A percentile compares a stretch with the other conserved stretches of the same genome.
phyloP scores from a whole-genome alignment of 2,888 invertebrate species.

The Drosophila mimica region DNA sequence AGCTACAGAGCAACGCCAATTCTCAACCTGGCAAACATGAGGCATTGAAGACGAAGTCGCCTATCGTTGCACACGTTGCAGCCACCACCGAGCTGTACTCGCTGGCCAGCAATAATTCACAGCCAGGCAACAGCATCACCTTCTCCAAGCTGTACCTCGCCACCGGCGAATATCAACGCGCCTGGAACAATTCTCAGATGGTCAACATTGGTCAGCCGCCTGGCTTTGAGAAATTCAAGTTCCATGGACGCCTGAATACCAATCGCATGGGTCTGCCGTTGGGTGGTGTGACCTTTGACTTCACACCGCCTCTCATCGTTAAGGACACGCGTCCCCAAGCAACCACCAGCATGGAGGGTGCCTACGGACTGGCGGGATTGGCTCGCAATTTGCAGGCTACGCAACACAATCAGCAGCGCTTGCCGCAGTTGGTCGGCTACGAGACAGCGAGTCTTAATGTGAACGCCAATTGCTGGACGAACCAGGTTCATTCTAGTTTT shows the following conservation, averaged over 20 bases:
- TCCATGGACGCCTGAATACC: conserved; percentile 55
- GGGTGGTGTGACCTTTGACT: conserved; percentile 61
- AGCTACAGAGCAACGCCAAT: conserved; percentile 7
- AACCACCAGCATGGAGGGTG: conserved; percentile 8
- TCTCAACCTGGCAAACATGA: conserved; percentile 1
- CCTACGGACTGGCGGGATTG: conserved; percentile 53
- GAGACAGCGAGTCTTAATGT: conserved; percentile 24
- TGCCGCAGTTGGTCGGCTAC: conserved; percentile 43
- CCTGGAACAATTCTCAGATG: background rate
- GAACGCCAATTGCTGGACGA: conserved; percentile 1
- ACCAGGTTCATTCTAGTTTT: conserved; percentile 35
- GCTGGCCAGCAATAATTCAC: background rate
- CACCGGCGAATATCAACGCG: conserved; percentile 45
- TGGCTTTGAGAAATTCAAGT: conserved; percentile 34
- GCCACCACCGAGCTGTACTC: conserved; percentile 12
- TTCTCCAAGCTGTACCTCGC: conserved; percentile 28
- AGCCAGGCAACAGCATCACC: conserved; percentile 4
- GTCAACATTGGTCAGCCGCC: conserved; percentile 41
- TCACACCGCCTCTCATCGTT: background rate
- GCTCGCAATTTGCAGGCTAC: conserved; percentile 38
- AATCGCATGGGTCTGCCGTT: conserved; percentile 54
- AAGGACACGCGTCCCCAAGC: background rate
- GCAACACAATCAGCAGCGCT: conserved; percentile 12
- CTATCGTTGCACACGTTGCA: conserved; percentile 20
- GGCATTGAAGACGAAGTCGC: background rate